phyloP scores from a whole-genome alignment of 2,113 vertebrate genomes.

The Oceanites oceanicus region DNA sequence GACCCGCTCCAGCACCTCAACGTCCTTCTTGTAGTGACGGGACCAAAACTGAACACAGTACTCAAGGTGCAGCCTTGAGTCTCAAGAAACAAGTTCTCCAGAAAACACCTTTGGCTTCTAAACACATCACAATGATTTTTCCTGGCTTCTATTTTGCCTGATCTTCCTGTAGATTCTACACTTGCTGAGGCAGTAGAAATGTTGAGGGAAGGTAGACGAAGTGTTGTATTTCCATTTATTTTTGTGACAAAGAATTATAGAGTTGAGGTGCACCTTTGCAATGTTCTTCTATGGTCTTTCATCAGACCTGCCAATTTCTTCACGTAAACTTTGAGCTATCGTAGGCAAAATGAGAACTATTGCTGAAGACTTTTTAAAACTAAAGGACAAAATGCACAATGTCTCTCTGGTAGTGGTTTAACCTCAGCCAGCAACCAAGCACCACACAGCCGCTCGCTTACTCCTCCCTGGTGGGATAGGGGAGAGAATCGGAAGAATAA shows the following conservation, averaged over 20 bases:
- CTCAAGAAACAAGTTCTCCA: neutral
- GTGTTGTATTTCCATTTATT: neutral
- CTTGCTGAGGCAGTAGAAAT: neutral
- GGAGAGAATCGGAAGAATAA: too few species aligned
- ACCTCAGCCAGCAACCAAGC: too few species aligned
- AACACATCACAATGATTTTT: neutral
- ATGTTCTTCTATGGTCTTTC: neutral
- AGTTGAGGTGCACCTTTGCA: neutral
- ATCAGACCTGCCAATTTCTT: neutral
- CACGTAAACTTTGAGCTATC: neutral
- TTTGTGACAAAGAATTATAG: neutral
- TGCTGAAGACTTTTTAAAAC: neutral
- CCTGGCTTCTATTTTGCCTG: neutral
- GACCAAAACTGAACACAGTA: too few species aligned
- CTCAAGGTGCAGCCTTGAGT: too few species aligned
- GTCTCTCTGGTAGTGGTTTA: neutral
- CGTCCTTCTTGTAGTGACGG: too few species aligned
- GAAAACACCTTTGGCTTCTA: neutral
- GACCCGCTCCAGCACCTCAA: too few species aligned
- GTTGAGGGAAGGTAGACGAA: neutral
- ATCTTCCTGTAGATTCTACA: neutral
- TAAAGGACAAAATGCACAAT: neutral
- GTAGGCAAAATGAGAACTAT: fast-evolving
- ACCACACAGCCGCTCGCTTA: too few species aligned
- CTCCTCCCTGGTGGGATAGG: too few species aligned